phyloP scores from a whole-genome alignment of 2,888 invertebrate genomes.

The Iselma pallidipennis region DNA sequence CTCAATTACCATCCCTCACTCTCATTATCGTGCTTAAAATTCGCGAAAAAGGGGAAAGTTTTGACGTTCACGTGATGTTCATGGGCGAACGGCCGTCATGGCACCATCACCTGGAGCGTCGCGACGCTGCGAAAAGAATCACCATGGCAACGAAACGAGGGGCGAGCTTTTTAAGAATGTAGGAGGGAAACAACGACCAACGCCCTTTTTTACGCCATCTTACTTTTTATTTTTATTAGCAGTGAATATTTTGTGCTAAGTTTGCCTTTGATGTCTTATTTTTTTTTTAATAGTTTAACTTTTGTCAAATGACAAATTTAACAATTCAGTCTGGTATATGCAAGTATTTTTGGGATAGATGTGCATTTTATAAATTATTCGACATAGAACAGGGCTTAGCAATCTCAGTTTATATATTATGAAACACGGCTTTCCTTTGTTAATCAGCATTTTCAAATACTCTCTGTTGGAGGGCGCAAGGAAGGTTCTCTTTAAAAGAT shows the following conservation, averaged over 20 bases:
- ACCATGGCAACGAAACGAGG: slow-evolving; percentile 48
- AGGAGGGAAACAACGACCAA: slow-evolving; percentile 45
- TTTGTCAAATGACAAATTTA: too few relatives aligned
- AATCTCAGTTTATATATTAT: background rate
- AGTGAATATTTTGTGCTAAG: slow-evolving; percentile 10
- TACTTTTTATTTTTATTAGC: slow-evolving; percentile 40
- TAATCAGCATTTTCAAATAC: slow-evolving; percentile 15
- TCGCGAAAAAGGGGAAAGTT: background rate
- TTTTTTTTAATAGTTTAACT: slow-evolving; percentile 4
- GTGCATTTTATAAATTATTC: background rate
- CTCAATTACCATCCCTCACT: background rate
- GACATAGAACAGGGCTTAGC: background rate
- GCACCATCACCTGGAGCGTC: slow-evolving; percentile 45
- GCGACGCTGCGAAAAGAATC: slow-evolving; percentile 49
- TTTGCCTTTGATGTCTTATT: slow-evolving; percentile 2
- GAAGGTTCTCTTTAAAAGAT: slow-evolving; percentile 2
- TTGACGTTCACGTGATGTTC: slow-evolving; percentile 30
- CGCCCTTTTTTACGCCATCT: slow-evolving; percentile 52
- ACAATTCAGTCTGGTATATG: too few relatives aligned
- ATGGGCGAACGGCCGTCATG: slow-evolving; percentile 28
- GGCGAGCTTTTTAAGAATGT: slow-evolving; percentile 48
- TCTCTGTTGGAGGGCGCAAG: slow-evolving; percentile 7
- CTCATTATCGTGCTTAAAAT: background rate
- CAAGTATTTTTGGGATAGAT: too few relatives aligned
- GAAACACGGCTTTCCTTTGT: slow-evolving; percentile 1